phyloP scores from a whole-genome alignment of 1,140 invertebrate species.

The Holotrichia oblita region DNA sequence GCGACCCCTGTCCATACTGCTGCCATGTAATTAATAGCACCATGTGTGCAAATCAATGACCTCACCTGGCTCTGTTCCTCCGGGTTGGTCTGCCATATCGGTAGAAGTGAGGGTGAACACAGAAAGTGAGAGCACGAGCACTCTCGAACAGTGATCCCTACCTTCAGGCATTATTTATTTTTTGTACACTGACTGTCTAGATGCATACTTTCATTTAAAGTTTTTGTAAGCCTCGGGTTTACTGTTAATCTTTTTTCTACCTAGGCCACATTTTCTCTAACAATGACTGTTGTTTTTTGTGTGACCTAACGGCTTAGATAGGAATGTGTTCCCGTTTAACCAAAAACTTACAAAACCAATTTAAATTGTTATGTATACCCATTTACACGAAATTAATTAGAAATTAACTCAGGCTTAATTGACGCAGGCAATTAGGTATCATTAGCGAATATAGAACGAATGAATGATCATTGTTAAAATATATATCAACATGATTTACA shows the following conservation, averaged over 20 bases:
- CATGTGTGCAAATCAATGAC: conserved; percentile 52
- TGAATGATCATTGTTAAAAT: too few species aligned
- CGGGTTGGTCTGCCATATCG: conserved; percentile 1
- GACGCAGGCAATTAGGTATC: too few species aligned
- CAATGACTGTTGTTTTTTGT: conserved; percentile 16
- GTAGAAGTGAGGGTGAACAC: conserved; percentile 26
- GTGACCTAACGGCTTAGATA: neutral
- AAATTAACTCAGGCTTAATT: neutral
- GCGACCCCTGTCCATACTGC: conserved; percentile 42
- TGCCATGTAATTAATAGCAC: conserved; percentile 52
- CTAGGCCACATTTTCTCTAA: neutral
- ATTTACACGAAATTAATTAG: neutral
- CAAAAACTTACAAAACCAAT: too few species aligned
- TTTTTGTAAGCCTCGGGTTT: conserved; percentile 6
- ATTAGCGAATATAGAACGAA: too few species aligned
- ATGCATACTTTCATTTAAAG: conserved; percentile 15
- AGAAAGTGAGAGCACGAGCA: conserved; percentile 24
- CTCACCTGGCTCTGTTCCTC: conserved; percentile 48
- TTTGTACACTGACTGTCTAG: neutral
- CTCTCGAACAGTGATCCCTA: conserved; percentile 22
- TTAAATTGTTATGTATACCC: too few species aligned
- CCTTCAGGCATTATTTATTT: conserved; percentile 16
- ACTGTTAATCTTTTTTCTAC: neutral
- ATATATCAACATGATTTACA: too few species aligned
- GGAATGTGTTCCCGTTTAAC: neutral